A percentile compares a stretch with the other conserved stretches of the same genome.
Evolutionary conservation across 2,888 invertebrate genomes (phyloP).

Genomic region (Cetonia aurata): DNA sequence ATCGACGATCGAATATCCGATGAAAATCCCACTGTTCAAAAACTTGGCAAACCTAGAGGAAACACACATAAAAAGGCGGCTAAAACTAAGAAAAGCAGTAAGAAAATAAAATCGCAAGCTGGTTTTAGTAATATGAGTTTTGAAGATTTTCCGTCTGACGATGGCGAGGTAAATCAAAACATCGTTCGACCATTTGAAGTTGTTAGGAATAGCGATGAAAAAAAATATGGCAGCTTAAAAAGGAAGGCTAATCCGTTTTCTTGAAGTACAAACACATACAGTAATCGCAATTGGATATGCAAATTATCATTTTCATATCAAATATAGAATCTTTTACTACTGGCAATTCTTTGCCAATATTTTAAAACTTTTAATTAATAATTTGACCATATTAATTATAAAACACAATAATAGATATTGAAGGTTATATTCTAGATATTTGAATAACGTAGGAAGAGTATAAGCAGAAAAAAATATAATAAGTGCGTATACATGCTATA

Average conservation of each 20-base stretch:
- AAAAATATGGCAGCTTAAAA: conserved; percentile 65
- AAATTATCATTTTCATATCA: too few species aligned
- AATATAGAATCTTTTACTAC: too few species aligned
- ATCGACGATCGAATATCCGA: conserved; percentile 68
- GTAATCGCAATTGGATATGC: too few species aligned
- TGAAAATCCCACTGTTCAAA: conserved; percentile 55
- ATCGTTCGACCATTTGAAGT: conserved; percentile 75
- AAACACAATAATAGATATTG: too few species aligned
- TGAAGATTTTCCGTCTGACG: conserved; percentile 79
- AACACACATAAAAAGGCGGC: conserved; percentile 31
- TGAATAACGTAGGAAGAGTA: too few species aligned
- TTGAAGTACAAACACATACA: conserved; percentile 57
- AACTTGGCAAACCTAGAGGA: conserved; percentile 54
- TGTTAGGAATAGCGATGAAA: conserved; percentile 68
- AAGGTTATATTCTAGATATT: too few species aligned
- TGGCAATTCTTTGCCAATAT: too few species aligned
- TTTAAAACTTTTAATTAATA: too few species aligned
- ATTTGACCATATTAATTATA: too few species aligned
- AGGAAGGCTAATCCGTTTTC: conserved; percentile 71
- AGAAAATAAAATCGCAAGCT: conserved; percentile 64
- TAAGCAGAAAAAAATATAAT: too few species aligned
- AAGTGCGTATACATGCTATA: too few species aligned
- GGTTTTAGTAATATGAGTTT: conserved; percentile 83
- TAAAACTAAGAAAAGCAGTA: conserved; percentile 55
- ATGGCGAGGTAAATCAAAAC: conserved; percentile 66